These are phyloP conservation scores for Fragum sueziense DNA, from an alignment of 2,888 invertebrate species.

Conservation along the genomic window DNA sequence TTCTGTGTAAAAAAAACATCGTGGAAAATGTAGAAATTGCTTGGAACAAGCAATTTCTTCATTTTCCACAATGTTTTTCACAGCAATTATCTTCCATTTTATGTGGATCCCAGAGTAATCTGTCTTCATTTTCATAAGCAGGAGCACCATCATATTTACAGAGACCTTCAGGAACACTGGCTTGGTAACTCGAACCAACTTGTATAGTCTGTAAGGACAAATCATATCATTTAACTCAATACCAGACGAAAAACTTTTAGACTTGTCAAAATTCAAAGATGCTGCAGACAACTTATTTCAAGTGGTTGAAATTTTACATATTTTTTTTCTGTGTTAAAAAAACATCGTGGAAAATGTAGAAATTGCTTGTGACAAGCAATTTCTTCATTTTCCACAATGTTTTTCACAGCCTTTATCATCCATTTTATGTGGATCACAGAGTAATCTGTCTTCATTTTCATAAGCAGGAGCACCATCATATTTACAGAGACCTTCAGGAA, in stretches of 20 bases:
- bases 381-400: conserved; percentile 5
- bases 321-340: too few relatives aligned
- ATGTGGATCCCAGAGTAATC: conserved; percentile 95
- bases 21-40: too few relatives aligned
- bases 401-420: conserved; percentile 67
- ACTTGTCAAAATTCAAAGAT: background rate
- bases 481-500: conserved; percentile 94
- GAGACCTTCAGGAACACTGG: conserved; percentile 94
- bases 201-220: conserved; percentile 89
- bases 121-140: conserved; percentile 90
- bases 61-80: too few relatives aligned
- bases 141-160: conserved; percentile 95
- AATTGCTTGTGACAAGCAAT: background rate
- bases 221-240: background rate
- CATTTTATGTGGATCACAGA: conserved; percentile 94
- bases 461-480: conserved; percentile 92
- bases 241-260: background rate
- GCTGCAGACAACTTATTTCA: background rate
- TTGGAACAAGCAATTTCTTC: too few relatives aligned
- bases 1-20: too few relatives aligned
- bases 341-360: background rate
- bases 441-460: conserved; percentile 93
- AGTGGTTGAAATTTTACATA: background rate
- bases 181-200: conserved; percentile 97
- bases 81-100: conserved; percentile 84